Evolutionary conservation across 2,113 vertebrate genomes (phyloP), one percentile per base, ranked within the genome.

Genomic region (Cochlearius cochlearius): DNA sequence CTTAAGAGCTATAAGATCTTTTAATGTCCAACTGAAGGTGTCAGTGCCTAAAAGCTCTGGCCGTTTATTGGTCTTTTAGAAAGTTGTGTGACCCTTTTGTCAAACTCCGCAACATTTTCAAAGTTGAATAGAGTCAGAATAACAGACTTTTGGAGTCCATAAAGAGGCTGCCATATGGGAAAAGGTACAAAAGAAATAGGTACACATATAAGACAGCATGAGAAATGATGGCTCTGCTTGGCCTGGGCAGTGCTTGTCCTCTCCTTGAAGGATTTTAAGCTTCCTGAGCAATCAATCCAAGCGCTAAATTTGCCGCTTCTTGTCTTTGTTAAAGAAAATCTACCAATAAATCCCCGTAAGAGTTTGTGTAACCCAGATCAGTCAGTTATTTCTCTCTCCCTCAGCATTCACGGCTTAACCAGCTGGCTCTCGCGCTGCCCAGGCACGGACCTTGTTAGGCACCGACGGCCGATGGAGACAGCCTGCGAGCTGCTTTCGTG

Each of bases 231-330:
- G 64, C 73, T 92, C 68, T 81, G 10, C 53, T 95, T 73, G 74
- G 87, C 84, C 91, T 87, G 74, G 81, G 50, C 81, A 91, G 66
- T 9, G 47, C 94, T 90, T 87, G 84, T 88, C 92, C 81, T 79
- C 84, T 93, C 58, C 77, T 83, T 3, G 0, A 95, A 96, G 94
- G 89, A 88, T 94, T 96, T 96, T 86, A 47, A 91, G 89, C 81
- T 96, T 95, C 87, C 84, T 58, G 62, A 79, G 74, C 94, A 94
- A 95, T 97, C 95, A 97, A 95, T 97, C 81, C 94, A 94, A 91
- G 81, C 87, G 80, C 89, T 96, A 96, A 96, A 96, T 95, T 95
- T 91, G 74, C 81, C 0, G 0, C 71, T 62, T 92, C 87, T 92
- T 93, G 75, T 67, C 88, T 91, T 89, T 89, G 84, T 92, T 94